Base-by-base conservation (phyloP, 1,140 invertebrate genomes). In the Hypothenemus hampei region DNA sequence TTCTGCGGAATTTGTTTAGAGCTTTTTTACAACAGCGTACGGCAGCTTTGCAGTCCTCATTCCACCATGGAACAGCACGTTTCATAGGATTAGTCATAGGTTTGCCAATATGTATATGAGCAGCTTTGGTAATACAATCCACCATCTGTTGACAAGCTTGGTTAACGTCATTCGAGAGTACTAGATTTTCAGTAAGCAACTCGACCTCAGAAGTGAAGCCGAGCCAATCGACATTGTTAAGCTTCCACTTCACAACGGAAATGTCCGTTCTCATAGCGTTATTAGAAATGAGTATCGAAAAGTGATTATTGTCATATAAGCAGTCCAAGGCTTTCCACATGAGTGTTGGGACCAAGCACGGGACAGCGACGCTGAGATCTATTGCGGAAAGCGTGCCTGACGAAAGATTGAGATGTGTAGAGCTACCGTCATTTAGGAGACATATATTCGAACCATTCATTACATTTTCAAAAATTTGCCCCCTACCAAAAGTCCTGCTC, bases 41-140 rank as follows among this genome's bases (percentile, higher is more conserved):
- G 10, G 51, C 40, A 29, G 21, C 11, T 23, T 18, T 33, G 45
- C 51, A 53, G 21, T 18, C 19, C n/a, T 53, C 51, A 20, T 53
- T 53, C 39, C 40, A 53, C 50, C 51, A 53, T n/a, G 51, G 39
- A 11, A 53, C 22, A n/a, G 16, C 20, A 22, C 23, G 44, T 29
- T 48, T 24, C 8, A 8, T 45, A 7, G 10, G 13, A 11, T 24
- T 23, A 24, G 15, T 23, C 3, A 40, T 39, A 13, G n/a, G 39
- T 16, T 51, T 51, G 8, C 49, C 36, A n/a, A 51, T 19, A 15
- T 22, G 29, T 16, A 15, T 15, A 13, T 51, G 11, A 10, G 49
- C 49, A 7, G 49, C 35, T 40, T 22, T n/a, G 13, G 18, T 7
- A 26, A 51, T 41, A 24, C 21, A 24, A 15, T 13, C 26, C 1